phyloP scores from a whole-genome alignment of 2,797 vertebrate genomes.

The Mormyrops attenuatus region DNA sequence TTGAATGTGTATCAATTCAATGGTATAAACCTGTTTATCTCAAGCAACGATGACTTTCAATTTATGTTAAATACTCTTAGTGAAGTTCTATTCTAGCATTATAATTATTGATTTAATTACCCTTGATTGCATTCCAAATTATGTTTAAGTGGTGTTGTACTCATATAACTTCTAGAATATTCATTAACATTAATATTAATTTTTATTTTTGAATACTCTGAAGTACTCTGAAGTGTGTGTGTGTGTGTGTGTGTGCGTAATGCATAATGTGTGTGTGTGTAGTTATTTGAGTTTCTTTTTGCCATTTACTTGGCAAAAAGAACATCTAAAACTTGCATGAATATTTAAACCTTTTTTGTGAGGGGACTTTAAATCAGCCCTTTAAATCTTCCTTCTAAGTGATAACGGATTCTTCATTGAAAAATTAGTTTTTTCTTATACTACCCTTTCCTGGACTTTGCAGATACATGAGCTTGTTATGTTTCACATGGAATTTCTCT shows the following conservation, averaged over 20 bases:
- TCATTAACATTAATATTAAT: conserved; percentile 13
- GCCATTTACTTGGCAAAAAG: background rate
- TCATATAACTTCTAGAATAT: conserved; percentile 10
- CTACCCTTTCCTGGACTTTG: background rate
- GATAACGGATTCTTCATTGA: background rate
- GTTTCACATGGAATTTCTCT: background rate
- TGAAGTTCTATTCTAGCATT: conserved; percentile 4
- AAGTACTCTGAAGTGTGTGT: background rate
- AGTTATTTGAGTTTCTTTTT: background rate
- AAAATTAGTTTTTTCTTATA: background rate
- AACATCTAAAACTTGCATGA: background rate
- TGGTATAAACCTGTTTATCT: conserved; percentile 13
- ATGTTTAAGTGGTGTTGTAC: conserved; percentile 10
- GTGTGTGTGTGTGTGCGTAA: too few species aligned
- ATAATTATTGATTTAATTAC: conserved; percentile 20
- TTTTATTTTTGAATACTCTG: background rate
- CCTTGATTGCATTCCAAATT: conserved; percentile 11
- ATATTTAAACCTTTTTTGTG: background rate
- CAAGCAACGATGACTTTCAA: conserved; percentile 12
- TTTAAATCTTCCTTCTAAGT: background rate
- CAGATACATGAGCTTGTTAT: background rate
- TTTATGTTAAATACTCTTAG: conserved; percentile 21
- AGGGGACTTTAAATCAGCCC: background rate
- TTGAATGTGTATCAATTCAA: conserved; percentile 4
- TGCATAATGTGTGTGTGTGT: too few species aligned